Evolutionary conservation across 2,797 vertebrate genomes (phyloP).

Genomic region (Melanotaenia parkinsoni): DNA sequence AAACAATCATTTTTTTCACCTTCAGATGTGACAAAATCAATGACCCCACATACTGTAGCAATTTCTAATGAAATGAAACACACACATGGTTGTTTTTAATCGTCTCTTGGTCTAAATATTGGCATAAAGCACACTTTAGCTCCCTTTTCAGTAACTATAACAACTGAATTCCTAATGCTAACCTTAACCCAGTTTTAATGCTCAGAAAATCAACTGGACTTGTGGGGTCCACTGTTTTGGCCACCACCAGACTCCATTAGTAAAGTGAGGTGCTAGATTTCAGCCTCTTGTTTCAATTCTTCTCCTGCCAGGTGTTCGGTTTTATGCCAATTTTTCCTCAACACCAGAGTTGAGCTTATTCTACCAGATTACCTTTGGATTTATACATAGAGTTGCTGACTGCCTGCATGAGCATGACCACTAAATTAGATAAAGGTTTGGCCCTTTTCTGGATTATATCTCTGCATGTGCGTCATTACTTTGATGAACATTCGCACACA

Average conservation of each 20-base stretch:
- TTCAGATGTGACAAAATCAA: constrained; percentile 3
- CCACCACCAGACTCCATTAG: background rate
- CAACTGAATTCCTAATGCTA: background rate
- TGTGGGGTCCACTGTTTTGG: background rate
- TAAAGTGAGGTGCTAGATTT: background rate
- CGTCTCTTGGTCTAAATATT: background rate
- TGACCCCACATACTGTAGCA: background rate
- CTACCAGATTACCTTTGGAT: background rate
- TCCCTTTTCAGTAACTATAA: background rate
- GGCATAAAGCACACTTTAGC: background rate
- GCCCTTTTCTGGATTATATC: background rate
- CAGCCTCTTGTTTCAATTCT: background rate
- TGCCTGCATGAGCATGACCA: background rate
- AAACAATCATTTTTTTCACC: constrained; percentile 5
- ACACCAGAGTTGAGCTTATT: background rate
- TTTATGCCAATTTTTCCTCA: background rate
- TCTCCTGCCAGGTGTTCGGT: background rate
- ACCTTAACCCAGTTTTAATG: background rate
- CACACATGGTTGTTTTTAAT: background rate
- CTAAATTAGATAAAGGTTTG: background rate
- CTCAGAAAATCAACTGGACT: background rate
- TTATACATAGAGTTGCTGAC: background rate
- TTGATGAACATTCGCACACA: background rate
- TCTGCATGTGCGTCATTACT: background rate
- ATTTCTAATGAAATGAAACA: constrained; percentile 3